Evolutionary conservation across 2,113 vertebrate species (phyloP).

Genomic region (Chloroceryle aenea): DNA sequence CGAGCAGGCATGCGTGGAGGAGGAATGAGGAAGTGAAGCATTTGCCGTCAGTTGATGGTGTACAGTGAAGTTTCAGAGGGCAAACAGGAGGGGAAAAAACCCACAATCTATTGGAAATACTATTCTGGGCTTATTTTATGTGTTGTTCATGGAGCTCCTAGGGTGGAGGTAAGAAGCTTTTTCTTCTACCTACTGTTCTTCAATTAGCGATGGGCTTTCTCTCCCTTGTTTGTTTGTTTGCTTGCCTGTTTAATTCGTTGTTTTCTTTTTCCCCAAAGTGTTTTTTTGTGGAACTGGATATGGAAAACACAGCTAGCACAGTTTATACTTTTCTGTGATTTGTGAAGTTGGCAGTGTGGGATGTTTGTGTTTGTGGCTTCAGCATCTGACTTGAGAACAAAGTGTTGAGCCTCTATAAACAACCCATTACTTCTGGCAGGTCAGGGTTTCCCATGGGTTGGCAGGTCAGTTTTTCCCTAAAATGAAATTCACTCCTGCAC

Average conservation of each 20-base stretch:
- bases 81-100: background rate
- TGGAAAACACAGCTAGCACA: background rate
- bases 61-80: background rate
- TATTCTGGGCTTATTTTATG: background rate
- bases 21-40: constrained; percentile 11
- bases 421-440: background rate
- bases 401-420: background rate
- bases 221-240: background rate
- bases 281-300: background rate
- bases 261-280: background rate
- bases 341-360: rapidly evolving
- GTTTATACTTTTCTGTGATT: background rate
- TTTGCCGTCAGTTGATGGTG: background rate
- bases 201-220: background rate
- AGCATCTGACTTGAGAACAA: background rate
- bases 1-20: background rate
- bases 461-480: background rate
- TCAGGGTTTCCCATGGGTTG: background rate
- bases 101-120: rapidly evolving
- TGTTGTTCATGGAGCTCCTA: constrained; percentile 15
- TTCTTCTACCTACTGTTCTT: background rate
- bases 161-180: background rate
- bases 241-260: no score
- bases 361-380: background rate
- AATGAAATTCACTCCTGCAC: background rate